phyloP scores from a whole-genome alignment of 2,888 invertebrate species.

The Eristalinus aeneus region DNA sequence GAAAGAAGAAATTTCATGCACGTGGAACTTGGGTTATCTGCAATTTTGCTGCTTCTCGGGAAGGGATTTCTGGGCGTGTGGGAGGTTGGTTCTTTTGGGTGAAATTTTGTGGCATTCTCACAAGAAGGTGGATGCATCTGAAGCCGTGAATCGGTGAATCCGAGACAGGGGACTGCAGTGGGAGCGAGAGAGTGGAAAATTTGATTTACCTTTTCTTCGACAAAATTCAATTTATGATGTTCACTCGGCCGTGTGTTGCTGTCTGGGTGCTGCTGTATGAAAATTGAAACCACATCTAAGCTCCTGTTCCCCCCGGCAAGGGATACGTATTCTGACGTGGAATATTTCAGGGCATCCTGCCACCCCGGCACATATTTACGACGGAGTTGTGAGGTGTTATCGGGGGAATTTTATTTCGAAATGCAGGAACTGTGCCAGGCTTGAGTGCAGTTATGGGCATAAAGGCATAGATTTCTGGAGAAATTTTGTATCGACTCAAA shows the following conservation, averaged over 20 bases:
- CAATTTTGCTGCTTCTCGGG: neutral
- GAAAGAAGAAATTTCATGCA: slow-evolving; percentile 28
- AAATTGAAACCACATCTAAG: slow-evolving; percentile 58
- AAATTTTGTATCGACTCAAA: neutral
- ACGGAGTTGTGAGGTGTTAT: neutral
- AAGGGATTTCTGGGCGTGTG: neutral
- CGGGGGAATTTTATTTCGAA: neutral
- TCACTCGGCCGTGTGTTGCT: slow-evolving; percentile 44
- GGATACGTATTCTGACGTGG: neutral
- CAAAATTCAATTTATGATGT: slow-evolving; percentile 67
- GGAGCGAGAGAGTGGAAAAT: slow-evolving; percentile 52
- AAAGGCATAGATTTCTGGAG: neutral
- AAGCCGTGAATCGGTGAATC: neutral
- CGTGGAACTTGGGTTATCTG: slow-evolving; percentile 29
- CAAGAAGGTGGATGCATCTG: neutral
- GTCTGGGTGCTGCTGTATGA: slow-evolving; percentile 37
- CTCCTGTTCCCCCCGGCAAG: neutral
- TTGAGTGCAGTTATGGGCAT: neutral
- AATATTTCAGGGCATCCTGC: neutral
- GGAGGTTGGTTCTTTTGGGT: no score
- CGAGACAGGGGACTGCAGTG: neutral
- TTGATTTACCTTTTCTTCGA: slow-evolving; percentile 64
- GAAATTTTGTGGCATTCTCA: neutral
- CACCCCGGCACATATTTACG: neutral
- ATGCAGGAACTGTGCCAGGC: neutral